Percentiles rank a stretch among this genome's conserved stretches.
These are phyloP conservation scores for Meles meles DNA, from an alignment of 2,113 vertebrate species.

Conservation along the genomic window DNA sequence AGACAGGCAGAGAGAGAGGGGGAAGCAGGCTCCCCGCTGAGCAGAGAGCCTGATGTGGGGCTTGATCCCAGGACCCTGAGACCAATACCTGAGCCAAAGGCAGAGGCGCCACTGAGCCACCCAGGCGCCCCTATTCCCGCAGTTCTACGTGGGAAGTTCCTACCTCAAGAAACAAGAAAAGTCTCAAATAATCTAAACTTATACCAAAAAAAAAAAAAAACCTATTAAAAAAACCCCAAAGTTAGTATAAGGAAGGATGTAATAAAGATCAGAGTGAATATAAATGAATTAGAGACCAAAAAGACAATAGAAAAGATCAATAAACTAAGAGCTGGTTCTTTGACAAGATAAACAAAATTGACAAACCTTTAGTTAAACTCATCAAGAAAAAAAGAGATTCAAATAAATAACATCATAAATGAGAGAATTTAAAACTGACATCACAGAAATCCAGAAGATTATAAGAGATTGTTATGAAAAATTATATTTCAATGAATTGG, in stretches of 20 bases:
- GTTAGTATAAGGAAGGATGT: not conserved
- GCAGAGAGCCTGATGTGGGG: too few relatives aligned
- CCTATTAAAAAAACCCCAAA: not conserved
- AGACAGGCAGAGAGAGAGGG: too few relatives aligned
- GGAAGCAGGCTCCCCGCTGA: too few relatives aligned
- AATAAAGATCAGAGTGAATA: not conserved
- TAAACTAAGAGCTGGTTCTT: not conserved
- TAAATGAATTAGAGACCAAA: not conserved
- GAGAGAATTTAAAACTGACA: not conserved
- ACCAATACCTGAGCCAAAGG: too few relatives aligned
- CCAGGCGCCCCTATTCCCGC: too few relatives aligned
- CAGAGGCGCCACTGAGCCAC: too few relatives aligned
- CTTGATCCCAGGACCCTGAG: too few relatives aligned
- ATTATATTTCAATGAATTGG: not conserved
- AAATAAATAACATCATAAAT: not conserved
- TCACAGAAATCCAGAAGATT: not conserved
- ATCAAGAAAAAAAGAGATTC: not conserved
- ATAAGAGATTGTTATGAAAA: not conserved
- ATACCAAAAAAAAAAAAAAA: not conserved
- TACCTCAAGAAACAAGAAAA: not conserved
- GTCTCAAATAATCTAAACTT: not conserved
- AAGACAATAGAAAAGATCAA: not conserved
- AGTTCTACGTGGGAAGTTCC: not conserved
- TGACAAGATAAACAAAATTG: not conserved
- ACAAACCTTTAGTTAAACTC: not conserved